A percentile compares a stretch with the other conserved stretches of the same genome.
Conservation (phyloP, 2,797 vertebrate genomes). For the Tadarida brasiliensis region DNA sequence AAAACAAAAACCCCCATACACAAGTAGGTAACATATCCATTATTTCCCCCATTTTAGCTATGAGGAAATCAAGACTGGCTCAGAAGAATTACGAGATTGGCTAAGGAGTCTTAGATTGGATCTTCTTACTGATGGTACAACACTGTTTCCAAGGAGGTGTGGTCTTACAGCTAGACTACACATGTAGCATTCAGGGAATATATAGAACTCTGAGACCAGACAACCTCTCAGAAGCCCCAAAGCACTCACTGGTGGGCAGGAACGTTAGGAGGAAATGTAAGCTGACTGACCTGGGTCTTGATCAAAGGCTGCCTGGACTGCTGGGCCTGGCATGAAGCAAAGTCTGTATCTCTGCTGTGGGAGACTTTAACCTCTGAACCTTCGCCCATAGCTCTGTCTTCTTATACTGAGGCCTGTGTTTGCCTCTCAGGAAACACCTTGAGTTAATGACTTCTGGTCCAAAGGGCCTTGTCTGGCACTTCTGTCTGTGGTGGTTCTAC, state of each 20-base stretch:
- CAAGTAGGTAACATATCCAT: neutral
- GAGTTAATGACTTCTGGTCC: neutral
- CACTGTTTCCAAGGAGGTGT: neutral
- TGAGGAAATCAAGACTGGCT: neutral
- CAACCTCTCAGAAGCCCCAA: neutral
- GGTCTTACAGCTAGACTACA: neutral
- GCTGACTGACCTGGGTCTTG: neutral
- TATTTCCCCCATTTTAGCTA: neutral
- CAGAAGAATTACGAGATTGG: neutral
- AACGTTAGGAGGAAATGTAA: neutral
- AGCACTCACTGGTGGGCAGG: neutral
- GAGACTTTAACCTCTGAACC: constrained; percentile 64
- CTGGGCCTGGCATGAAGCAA: neutral
- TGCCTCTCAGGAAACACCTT: neutral
- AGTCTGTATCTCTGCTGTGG: neutral
- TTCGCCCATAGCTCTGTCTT: neutral
- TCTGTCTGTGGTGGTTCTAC: neutral
- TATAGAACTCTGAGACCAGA: neutral
- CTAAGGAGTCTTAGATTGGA: neutral
- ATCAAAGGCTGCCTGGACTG: neutral
- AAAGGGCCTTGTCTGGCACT: neutral
- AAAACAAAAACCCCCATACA: neutral
- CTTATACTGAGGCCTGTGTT: neutral
- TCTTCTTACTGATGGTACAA: neutral
- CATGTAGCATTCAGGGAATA: neutral